Percentiles rank a stretch among this genome's conserved stretches.
phyloP scores from a whole-genome alignment of 2,113 vertebrate species.

The Sclerurus mexicanus region DNA sequence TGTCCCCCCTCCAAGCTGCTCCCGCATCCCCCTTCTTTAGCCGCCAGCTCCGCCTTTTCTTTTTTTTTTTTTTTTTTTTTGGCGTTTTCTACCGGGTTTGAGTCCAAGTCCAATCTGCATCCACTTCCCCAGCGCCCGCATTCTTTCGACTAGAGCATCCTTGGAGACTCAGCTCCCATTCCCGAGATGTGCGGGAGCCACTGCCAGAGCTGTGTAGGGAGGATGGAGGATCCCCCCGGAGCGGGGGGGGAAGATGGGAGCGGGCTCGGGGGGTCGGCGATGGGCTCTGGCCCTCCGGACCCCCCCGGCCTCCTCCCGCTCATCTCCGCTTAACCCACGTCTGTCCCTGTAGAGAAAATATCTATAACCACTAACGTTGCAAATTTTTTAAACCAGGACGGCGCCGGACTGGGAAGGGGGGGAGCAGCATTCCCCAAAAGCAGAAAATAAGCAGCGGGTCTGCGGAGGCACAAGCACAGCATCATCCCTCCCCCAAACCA shows the following conservation, averaged over 20 bases:
- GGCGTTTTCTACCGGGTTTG: not conserved
- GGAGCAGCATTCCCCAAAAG: not conserved
- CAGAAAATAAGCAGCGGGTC: not conserved
- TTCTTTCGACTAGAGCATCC: not conserved
- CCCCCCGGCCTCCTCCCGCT: not conserved
- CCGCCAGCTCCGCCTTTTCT: not conserved
- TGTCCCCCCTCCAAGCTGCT: not conserved
- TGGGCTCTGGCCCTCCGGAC: not conserved
- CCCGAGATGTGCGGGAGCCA: not conserved
- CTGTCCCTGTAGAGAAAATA: not conserved
- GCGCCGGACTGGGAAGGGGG: not conserved
- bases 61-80: not conserved
- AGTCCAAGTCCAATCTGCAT: not conserved
- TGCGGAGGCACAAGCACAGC: not conserved
- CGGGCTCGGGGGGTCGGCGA: not conserved
- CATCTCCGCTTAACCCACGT: not conserved
- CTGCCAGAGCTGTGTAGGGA: not conserved
- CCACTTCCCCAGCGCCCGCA: not conserved
- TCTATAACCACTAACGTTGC: fast-evolving
- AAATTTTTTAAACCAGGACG: not conserved
- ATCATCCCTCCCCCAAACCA: not conserved
- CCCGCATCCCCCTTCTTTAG: not conserved
- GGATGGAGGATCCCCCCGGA: not conserved
- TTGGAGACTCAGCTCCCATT: not conserved
- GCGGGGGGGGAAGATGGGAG: not conserved